phyloP scores from a whole-genome alignment of 2,797 vertebrate species.

The Tapera naevia region DNA sequence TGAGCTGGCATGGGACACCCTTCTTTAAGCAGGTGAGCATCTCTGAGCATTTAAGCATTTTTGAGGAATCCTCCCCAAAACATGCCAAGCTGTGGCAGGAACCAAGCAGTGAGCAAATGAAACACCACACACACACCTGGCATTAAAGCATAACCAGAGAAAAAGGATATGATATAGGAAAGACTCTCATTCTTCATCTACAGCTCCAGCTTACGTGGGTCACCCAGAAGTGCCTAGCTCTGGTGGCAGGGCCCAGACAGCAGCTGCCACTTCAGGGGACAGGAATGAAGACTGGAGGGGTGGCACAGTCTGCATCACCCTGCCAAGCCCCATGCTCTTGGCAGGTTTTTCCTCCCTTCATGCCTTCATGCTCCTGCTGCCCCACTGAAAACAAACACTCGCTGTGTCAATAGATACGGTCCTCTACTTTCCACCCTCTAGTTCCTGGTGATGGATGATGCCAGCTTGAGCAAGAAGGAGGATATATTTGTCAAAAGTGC shows the following conservation, averaged over 20 bases:
- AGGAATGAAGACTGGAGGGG: not conserved
- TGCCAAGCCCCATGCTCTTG: not conserved
- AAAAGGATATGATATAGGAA: not conserved
- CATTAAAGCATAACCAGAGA: not conserved
- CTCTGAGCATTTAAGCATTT: not conserved
- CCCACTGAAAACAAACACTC: not conserved
- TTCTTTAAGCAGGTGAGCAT: not conserved
- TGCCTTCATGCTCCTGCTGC: not conserved
- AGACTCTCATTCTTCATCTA: not conserved
- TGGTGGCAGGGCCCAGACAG: not conserved
- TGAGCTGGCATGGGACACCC: fast-evolving
- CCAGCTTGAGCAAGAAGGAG: not conserved
- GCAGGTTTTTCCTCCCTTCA: fast-evolving
- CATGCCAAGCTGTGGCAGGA: fast-evolving
- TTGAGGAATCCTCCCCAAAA: not conserved
- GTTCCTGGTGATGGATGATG: not conserved
- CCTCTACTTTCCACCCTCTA: not conserved
- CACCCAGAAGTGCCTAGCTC: fast-evolving
- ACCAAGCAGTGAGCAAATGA: not conserved
- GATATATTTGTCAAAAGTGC: not conserved
- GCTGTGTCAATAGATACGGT: not conserved
- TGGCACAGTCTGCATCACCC: not conserved
- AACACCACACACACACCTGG: fast-evolving
- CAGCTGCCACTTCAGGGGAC: not conserved
- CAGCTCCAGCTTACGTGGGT: fast-evolving